Evolutionary conservation across 2,888 invertebrate species (phyloP).

Genomic region (Drosophila colorata): DNA sequence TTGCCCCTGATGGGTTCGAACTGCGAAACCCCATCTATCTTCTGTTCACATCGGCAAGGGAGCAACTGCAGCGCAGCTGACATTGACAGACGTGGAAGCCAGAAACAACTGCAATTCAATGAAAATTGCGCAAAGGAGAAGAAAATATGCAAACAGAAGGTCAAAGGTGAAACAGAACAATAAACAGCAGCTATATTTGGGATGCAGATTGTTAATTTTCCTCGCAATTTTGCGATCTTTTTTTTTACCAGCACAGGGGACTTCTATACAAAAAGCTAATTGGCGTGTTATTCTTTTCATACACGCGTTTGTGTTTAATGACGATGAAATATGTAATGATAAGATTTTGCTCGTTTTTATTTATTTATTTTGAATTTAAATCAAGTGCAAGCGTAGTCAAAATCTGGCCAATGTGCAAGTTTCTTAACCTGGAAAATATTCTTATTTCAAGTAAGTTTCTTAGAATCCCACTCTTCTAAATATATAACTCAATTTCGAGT

Average conservation of each 20-base stretch:
- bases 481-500: no score
- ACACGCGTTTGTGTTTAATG: no score
- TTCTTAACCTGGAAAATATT: no score
- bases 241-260: no score
- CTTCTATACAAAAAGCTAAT: background rate
- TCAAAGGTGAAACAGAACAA: background rate
- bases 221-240: background rate
- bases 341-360: no score
- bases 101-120: conserved; percentile 3
- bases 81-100: conserved; percentile 18
- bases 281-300: background rate
- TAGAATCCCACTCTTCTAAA: no score
- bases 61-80: conserved; percentile 2
- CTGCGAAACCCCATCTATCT: conserved; percentile 8
- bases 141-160: conserved; percentile 8
- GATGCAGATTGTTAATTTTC: background rate
- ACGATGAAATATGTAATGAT: background rate
- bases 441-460: no score
- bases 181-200: no score
- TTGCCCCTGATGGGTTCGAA: conserved; percentile 18
- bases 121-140: conserved; percentile 5
- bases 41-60: background rate
- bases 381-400: no score
- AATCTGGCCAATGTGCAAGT: no score
- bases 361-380: no score